Base-by-base conservation (phyloP, 2,888 invertebrate species). In the Chorisops tibialis region DNA sequence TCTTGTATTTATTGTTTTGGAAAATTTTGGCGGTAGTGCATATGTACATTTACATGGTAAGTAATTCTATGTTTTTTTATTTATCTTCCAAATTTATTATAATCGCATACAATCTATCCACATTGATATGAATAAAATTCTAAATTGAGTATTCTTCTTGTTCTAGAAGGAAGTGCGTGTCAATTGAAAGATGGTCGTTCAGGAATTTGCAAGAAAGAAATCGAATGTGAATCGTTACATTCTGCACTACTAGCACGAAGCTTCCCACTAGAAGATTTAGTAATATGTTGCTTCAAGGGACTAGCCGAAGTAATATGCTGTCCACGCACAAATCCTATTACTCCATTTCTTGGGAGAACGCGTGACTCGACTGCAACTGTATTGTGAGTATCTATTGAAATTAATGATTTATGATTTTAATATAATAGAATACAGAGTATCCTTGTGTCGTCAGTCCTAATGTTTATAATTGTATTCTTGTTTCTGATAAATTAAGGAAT, bases 281-380 rank as follows among this genome's bases (percentile, higher is more conserved):
- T 69, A 7, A 64, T 54, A n/a, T 76, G 76, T 62, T 70, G 71
- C 1, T 69, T 73, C 16, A 58, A 61, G 1, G 11, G 62, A 1
- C 48, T 16, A 9, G 69, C 70, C 21, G 73, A 74, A 65, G 68
- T 75, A 4, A 68, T 75, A 6, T 75, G 75, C 61, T 75, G 75
- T 64, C 73, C 74, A n/a, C 59, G 54, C n/a, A 39, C 41, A 9
- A 3, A 6, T 11, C 59, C 43, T n/a, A 37, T 39, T 24, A 47
- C 12, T 18, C 22, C 4, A 48, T 38, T 39, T 24, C 18, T 14
- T 4, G 14, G n/a, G 2, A 7, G 11, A 56, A 11, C 54, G 7
- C n/a, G 5, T 12, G 14, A 18, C 24, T 12, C 54, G 22, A 3
- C 14, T 30, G 4, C 19, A 9, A 22, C 43, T 9, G 18, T 54